Percentiles rank a stretch among this genome's conserved stretches.
Conservation (phyloP, 2,113 vertebrate species). For the Pseudolaguvia tuberculata region DNA sequence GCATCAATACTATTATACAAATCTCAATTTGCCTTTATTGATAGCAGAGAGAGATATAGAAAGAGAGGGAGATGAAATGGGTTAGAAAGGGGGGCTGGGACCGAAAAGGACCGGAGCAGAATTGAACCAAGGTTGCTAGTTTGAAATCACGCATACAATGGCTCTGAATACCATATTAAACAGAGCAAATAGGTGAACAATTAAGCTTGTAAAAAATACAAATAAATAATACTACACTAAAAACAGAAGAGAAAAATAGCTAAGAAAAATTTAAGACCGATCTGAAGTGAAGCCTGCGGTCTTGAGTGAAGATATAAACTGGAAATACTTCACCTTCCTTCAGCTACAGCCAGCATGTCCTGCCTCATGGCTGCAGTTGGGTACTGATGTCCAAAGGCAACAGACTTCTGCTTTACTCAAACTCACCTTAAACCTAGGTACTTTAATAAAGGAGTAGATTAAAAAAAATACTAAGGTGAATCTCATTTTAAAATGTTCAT, state of each 20-base stretch:
- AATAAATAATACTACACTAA: slow-evolving; percentile 17
- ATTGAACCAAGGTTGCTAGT: too few relatives aligned
- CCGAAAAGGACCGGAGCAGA: too few relatives aligned
- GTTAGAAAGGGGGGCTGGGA: too few relatives aligned
- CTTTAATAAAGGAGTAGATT: slow-evolving; percentile 55
- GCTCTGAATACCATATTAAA: background rate
- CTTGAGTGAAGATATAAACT: slow-evolving; percentile 51
- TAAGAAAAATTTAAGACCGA: slow-evolving; percentile 44
- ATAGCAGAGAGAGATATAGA: too few relatives aligned
- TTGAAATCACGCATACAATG: too few relatives aligned
- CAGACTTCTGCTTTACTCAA: slow-evolving; percentile 78
- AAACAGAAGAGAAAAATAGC: slow-evolving; percentile 26
- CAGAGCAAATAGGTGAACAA: background rate
- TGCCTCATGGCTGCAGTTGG: slow-evolving; percentile 70
- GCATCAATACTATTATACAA: too few relatives aligned
- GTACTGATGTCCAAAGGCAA: slow-evolving; percentile 75
- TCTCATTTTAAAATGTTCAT: slow-evolving; percentile 46
- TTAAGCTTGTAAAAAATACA: background rate
- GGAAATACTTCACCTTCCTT: slow-evolving; percentile 59
- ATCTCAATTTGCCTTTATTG: too few relatives aligned
- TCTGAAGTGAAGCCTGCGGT: slow-evolving; percentile 52
- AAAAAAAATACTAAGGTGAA: slow-evolving; percentile 54
- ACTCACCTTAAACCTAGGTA: slow-evolving; percentile 56
- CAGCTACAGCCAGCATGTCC: slow-evolving; percentile 56
- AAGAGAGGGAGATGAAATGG: too few relatives aligned